phyloP scores from a whole-genome alignment of 2,888 invertebrate species.

The Drosophila prostipennis region DNA sequence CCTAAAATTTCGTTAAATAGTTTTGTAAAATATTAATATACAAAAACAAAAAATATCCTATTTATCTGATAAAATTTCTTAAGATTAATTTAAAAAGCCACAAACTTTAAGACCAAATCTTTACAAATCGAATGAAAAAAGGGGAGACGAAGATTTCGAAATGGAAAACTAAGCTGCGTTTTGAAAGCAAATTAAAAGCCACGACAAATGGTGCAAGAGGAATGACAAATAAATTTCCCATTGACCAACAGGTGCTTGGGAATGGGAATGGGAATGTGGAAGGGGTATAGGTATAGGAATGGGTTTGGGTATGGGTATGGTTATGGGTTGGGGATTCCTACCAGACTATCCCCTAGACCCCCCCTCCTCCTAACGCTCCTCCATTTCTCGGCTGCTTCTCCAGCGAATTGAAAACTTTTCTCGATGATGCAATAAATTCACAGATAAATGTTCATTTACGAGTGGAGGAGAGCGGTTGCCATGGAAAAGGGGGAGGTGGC shows the following conservation, averaged over 20 bases:
- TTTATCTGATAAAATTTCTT: too few relatives aligned
- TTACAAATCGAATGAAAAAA: not conserved
- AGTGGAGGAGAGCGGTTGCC: conserved; percentile 19
- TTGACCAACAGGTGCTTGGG: conserved; percentile 61
- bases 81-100: too few relatives aligned
- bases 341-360: not conserved
- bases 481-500: conserved; percentile 2
- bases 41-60: too few relatives aligned
- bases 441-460: conserved; percentile 81
- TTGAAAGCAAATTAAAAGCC: conserved; percentile 74
- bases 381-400: conserved; percentile 1
- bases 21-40: too few relatives aligned
- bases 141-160: conserved; percentile 29
- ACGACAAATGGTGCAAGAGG: conserved; percentile 69
- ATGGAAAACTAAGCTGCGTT: conserved; percentile 64
- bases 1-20: too few relatives aligned
- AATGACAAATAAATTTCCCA: conserved; percentile 68
- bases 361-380: not conserved
- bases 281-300: not conserved
- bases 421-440: conserved; percentile 80
- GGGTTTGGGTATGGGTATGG: conserved; percentile 11
- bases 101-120: not conserved
- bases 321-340: not conserved
- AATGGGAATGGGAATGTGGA: conserved; percentile 9
- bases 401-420: conserved; percentile 72